Evolutionary conservation across 2,888 invertebrate species (phyloP).

Genomic region (Mythimna lalbum): DNA sequence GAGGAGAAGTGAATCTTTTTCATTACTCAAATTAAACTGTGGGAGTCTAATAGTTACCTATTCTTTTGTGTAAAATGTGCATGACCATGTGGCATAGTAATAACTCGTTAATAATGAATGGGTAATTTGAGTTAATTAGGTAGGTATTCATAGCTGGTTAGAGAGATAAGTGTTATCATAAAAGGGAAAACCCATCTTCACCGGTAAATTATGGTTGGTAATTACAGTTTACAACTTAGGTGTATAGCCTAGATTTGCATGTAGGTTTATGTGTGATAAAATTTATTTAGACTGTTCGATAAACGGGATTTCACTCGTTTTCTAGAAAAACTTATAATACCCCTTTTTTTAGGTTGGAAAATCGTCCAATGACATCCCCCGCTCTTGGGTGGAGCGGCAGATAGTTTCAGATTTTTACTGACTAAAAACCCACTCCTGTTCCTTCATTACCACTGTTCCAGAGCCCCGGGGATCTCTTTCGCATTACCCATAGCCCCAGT

Average conservation of each 20-base stretch:
- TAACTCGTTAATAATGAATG: not conserved
- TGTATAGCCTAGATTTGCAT: not conserved
- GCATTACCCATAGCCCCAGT: too few relatives aligned
- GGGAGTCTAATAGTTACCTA: not conserved
- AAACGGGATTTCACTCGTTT: not conserved
- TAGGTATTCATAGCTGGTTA: constrained; percentile 3
- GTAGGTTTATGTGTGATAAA: not conserved
- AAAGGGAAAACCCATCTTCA: constrained; percentile 3
- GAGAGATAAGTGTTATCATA: constrained; percentile 17
- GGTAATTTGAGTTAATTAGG: constrained; percentile 23
- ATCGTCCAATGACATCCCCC: too few relatives aligned
- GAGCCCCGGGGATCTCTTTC: too few relatives aligned
- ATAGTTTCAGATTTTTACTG: too few relatives aligned
- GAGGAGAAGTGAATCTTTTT: not conserved
- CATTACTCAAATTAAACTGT: not conserved
- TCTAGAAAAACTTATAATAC: not conserved
- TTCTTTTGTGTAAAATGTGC: not conserved
- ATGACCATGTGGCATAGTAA: constrained; percentile 6
- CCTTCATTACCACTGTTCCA: too few relatives aligned
- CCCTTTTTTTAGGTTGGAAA: too few relatives aligned
- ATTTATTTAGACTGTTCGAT: not conserved
- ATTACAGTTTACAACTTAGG: constrained; percentile 8
- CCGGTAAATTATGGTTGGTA: constrained; percentile 5
- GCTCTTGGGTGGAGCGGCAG: too few relatives aligned
- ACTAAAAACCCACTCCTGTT: too few relatives aligned